Evolutionary conservation across 2,888 invertebrate species (phyloP).

Genomic region (Nebria brevicollis): DNA sequence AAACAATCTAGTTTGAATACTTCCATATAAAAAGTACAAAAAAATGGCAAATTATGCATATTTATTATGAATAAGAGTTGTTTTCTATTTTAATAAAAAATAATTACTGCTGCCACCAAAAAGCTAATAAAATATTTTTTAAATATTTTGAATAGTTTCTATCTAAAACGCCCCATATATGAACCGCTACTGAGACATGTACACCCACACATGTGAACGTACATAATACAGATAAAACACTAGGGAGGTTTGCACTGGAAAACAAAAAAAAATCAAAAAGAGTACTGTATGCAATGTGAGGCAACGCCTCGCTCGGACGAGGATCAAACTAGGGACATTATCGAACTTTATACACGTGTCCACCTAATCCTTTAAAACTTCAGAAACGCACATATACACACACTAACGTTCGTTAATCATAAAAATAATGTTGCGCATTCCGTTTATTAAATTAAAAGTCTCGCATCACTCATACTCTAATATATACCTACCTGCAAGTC

Average conservation of each 20-base stretch:
- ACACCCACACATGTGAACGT: conserved; percentile 4
- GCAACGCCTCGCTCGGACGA: conserved; percentile 3
- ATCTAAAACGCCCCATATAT: neutral
- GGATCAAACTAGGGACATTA: conserved; percentile 49
- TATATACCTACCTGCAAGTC: neutral
- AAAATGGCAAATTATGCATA: too few relatives aligned
- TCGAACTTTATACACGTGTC: conserved; percentile 51
- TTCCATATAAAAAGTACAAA: too few relatives aligned
- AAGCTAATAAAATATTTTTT: neutral
- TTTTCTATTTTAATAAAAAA: too few relatives aligned
- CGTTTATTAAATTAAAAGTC: conserved; percentile 32
- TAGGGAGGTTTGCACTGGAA: conserved; percentile 40
- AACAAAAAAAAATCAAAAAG: neutral
- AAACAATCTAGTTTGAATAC: too few relatives aligned
- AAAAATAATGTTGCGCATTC: conserved; percentile 11
- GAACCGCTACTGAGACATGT: neutral
- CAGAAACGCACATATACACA: neutral
- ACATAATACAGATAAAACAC: conserved; percentile 48
- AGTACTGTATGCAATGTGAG: conserved; percentile 2
- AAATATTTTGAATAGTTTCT: neutral
- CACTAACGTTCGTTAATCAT: neutral
- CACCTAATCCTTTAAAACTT: conserved; percentile 51
- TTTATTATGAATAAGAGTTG: too few relatives aligned
- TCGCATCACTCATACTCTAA: neutral
- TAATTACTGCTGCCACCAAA: too few relatives aligned